These are phyloP conservation scores for Neotragus pygmaeus DNA, from an alignment of 2,113 vertebrate genomes.

Conservation along the genomic window DNA sequence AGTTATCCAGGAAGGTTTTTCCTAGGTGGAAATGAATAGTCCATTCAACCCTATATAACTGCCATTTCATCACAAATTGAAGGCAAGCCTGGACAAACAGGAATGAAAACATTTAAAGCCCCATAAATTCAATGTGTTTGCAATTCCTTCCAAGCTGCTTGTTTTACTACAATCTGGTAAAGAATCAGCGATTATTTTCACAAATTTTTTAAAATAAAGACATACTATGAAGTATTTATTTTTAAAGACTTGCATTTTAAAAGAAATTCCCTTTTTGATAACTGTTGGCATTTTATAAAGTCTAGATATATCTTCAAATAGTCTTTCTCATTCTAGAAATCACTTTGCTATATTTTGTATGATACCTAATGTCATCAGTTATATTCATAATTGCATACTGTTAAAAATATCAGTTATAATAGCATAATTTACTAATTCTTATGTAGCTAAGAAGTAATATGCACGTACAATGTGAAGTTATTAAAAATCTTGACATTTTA, in stretches of 20 bases:
- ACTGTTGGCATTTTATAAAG: neutral
- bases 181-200: neutral
- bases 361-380: neutral
- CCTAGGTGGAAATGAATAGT: neutral
- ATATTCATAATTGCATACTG: neutral
- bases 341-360: neutral
- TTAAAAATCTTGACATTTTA: neutral
- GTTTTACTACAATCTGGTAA: neutral
- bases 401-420: neutral
- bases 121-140: neutral
- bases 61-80: neutral
- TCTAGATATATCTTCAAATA: neutral
- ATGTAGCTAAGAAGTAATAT: neutral
- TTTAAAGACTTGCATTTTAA: neutral
- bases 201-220: neutral
- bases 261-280: neutral
- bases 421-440: neutral
- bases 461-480: neutral
- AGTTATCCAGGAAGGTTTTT: neutral
- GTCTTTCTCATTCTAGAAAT: neutral
- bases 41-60: neutral
- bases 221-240: neutral
- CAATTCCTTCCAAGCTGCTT: neutral
- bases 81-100: neutral
- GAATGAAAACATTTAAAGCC: neutral